Conservation (phyloP, 2,888 invertebrate genomes). For the Euplagia quadripunctaria region DNA sequence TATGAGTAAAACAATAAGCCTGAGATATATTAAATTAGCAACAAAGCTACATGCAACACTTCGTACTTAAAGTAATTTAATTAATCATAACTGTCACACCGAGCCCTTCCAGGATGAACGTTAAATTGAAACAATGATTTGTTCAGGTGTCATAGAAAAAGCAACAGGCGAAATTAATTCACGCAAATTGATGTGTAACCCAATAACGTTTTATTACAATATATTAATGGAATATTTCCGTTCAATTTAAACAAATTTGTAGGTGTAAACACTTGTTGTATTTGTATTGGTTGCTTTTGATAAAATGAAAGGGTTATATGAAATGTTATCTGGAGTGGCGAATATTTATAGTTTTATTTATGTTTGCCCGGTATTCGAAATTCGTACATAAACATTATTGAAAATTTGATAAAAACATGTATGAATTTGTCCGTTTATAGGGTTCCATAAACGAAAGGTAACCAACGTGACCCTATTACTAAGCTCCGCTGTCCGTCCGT, state of each 20-base stretch:
- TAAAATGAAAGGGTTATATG: neutral
- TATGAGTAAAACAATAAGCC: neutral
- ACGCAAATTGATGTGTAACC: neutral
- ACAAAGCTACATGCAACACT: conserved; percentile 1
- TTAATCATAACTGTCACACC: conserved; percentile 8
- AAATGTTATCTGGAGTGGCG: neutral
- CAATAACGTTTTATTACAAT: neutral
- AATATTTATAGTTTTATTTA: neutral
- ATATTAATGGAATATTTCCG: neutral
- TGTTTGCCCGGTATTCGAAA: neutral
- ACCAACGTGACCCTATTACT: no score
- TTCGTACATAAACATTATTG: neutral
- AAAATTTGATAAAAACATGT: neutral
- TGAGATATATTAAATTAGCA: conserved; percentile 1
- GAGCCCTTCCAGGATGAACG: neutral
- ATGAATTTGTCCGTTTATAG: neutral
- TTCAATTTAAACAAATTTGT: neutral
- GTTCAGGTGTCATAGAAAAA: conserved; percentile 7
- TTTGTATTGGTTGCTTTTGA: neutral
- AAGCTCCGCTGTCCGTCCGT: no score
- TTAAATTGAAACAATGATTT: conserved; percentile 1
- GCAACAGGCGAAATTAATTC: conserved; percentile 1
- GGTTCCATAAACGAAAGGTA: no score
- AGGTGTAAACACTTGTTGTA: neutral
- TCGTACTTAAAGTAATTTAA: conserved; percentile 2